These are phyloP conservation scores for Drosophila leontia DNA, from an alignment of 1,140 invertebrate genomes.

Conservation along the genomic window DNA sequence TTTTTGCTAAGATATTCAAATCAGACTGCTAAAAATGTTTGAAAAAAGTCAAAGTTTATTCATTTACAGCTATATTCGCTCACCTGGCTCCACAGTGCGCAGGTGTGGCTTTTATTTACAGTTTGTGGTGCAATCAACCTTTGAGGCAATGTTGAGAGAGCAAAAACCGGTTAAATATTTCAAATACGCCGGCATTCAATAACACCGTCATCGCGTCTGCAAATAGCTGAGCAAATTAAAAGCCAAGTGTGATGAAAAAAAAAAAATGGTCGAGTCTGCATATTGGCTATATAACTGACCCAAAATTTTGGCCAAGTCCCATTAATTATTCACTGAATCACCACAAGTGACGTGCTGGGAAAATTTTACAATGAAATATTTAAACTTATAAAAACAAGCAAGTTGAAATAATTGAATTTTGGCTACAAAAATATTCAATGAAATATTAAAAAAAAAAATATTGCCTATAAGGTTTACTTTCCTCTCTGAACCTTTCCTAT, in stretches of 20 bases:
- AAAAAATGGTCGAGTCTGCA: conserved; percentile 13
- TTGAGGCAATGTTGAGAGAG: conserved; percentile 41
- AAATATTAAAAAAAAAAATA: no score
- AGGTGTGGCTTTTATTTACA: conserved; percentile 51
- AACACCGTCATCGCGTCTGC: conserved; percentile 40
- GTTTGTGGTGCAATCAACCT: conserved; percentile 57
- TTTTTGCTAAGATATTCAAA: no score
- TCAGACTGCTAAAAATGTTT: no score
- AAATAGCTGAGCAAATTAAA: conserved; percentile 42
- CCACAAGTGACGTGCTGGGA: neutral
- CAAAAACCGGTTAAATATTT: conserved; percentile 59
- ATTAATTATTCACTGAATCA: conserved; percentile 18
- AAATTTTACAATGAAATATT: neutral
- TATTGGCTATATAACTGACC: conserved; percentile 32
- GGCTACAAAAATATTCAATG: no score
- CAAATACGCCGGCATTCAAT: conserved; percentile 30
- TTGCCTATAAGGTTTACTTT: no score
- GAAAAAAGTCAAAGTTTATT: neutral
- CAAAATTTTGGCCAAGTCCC: conserved; percentile 14
- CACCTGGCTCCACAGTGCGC: conserved; percentile 19
- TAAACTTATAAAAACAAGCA: neutral
- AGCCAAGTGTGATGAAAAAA: conserved; percentile 16
- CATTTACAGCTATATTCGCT: neutral
- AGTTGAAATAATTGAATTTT: neutral
- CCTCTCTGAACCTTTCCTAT: no score